Evolutionary conservation across 1,140 invertebrate genomes (phyloP).

Genomic region (Nymphalis io): DNA sequence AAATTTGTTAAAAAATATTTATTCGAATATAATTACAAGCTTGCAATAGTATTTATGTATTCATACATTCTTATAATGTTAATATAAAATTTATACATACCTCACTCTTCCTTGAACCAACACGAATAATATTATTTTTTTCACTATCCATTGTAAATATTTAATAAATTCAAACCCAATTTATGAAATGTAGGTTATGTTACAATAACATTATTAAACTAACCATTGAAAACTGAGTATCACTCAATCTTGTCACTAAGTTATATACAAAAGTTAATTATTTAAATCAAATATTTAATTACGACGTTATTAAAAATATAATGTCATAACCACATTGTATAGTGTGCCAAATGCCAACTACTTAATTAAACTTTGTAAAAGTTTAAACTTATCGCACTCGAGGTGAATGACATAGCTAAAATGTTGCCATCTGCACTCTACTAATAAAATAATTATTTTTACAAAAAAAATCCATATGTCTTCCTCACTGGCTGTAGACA

Average conservation of each 20-base stretch:
- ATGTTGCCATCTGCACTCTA: neutral
- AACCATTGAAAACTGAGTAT: neutral
- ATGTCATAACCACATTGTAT: neutral
- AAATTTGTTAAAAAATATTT: too few species aligned
- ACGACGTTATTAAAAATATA: constrained; percentile 6
- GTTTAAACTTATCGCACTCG: neutral
- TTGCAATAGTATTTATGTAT: neutral
- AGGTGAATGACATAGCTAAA: neutral
- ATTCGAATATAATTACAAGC: neutral
- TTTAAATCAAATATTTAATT: constrained; percentile 27
- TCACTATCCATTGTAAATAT: constrained; percentile 58
- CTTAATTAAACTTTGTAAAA: constrained; percentile 4
- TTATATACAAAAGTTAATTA: constrained; percentile 41
- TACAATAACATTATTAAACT: constrained; percentile 29
- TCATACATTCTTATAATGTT: neutral
- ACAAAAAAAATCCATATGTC: too few species aligned
- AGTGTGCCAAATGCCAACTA: neutral
- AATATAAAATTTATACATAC: constrained; percentile 40
- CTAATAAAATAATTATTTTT: too few species aligned
- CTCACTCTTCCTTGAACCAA: constrained; percentile 77
- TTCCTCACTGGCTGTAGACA: too few species aligned
- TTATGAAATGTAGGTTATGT: constrained; percentile 51
- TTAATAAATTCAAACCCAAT: constrained; percentile 42
- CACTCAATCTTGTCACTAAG: constrained; percentile 61
- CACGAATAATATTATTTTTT: constrained; percentile 62